Evolutionary conservation across 2,113 vertebrate genomes (phyloP), one percentile per base, ranked within the genome.

Genomic region (Anseranas semipalmata): DNA sequence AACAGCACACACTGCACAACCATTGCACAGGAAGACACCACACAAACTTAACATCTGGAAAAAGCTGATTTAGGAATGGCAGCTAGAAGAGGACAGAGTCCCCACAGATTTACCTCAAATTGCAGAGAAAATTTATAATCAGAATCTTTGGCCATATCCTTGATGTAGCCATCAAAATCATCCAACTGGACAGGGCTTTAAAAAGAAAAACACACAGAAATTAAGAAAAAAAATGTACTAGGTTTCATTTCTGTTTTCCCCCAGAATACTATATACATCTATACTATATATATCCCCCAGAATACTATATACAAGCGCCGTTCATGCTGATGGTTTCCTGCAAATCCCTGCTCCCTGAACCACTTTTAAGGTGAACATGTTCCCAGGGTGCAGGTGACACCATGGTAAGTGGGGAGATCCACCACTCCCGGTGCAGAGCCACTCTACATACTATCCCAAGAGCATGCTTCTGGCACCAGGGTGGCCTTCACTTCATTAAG

Each of bases 61-160:
- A 94, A 58, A 35, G 65, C 65, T 66, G 22, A 50, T 27, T 16
- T 32, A 43, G 45, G 24, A 55, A 68, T 3, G 27, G 59, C 62
- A 87, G 45, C 18, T 16, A 56, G 5, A 25, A 56, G 16, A 67
- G 43, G 13, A 28, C 11, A 32, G 18, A 77, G 17, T 33, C 14
- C 46, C 9, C 28, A 8, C n/a, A 78, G 41, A 96, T 92, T 98
- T 96, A 99, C 99, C 99, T 99, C 99, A 92, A 99, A 99, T 82
- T 99, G 99, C 95, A 99, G 98, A 41, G 99, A 99, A 97, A 99
- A 99, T 97, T 99, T 99, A 82, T 99, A 99, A 79, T 99, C 99
- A 0, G 99, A 99, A 97, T 99, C 99, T 98, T 99, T 99, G 94
- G 99, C 98, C 99, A 99, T 99, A n/a, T 99, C 99, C 96, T 99